A percentile compares a stretch with the other conserved stretches of the same genome.
These are phyloP conservation scores for Rhodophaea formosa DNA, from an alignment of 2,888 invertebrate species.

Conservation along the genomic window DNA sequence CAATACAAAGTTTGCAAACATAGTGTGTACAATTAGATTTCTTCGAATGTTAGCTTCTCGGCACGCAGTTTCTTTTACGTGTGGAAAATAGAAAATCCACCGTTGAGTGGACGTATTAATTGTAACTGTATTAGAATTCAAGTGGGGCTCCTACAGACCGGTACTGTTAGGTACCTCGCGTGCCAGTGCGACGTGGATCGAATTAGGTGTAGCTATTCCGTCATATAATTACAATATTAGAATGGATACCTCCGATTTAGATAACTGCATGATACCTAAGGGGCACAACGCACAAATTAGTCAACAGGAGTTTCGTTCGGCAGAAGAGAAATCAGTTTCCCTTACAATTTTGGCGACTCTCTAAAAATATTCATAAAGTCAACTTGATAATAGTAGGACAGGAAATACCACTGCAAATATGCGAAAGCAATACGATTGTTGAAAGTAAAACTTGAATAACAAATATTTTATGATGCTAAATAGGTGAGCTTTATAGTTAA, in stretches of 20 bases:
- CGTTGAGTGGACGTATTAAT: slow-evolving; percentile 78
- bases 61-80: slow-evolving; percentile 79
- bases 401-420: not conserved
- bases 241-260: slow-evolving; percentile 28
- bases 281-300: slow-evolving; percentile 44
- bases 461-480: too few species aligned
- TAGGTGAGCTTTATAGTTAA: too few species aligned
- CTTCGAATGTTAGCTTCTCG: slow-evolving; percentile 60
- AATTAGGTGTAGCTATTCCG: slow-evolving; percentile 56
- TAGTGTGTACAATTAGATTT: slow-evolving; percentile 63
- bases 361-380: slow-evolving; percentile 22
- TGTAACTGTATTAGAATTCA: slow-evolving; percentile 76
- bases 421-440: not conserved
- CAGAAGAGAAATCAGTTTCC: slow-evolving; percentile 62
- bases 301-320: slow-evolving; percentile 39
- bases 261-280: slow-evolving; percentile 50
- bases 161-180: slow-evolving; percentile 78
- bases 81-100: slow-evolving; percentile 81
- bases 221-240: slow-evolving; percentile 49
- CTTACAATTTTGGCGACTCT: slow-evolving; percentile 34
- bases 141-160: slow-evolving; percentile 58
- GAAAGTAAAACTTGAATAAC: not conserved
- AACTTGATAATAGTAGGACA: slow-evolving; percentile 7
- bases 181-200: slow-evolving; percentile 66
- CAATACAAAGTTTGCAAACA: slow-evolving; percentile 2